Base-by-base conservation (phyloP, 2,113 vertebrate species). In the Gila orcuttii region DNA sequence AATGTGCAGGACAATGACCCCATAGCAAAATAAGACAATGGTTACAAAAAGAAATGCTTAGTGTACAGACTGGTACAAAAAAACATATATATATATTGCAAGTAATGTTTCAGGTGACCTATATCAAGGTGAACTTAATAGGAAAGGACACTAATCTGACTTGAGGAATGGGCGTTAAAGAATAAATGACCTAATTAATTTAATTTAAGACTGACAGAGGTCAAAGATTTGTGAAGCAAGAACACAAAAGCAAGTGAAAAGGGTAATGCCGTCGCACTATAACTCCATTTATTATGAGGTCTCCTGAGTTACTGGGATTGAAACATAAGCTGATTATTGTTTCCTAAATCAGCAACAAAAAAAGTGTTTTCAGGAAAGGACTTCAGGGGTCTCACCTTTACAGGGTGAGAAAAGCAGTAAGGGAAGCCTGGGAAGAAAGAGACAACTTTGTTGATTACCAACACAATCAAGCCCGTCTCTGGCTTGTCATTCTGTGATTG, bases 311-410 rank as follows among this genome's bases (percentile, higher is more conserved):
- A 76, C 83, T 90, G 68, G 50, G 77, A 83, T 60, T 80, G 83
- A 86, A 85, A 68, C 79, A 69, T 93, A 93, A 92, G 88, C 87
- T 91, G 91, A 93, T 94, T 93, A 93, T 80, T 90, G 78, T 87
- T 88, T 88, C 74, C 76, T 73, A 59, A 88, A 87, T 94, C 93
- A 92, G 91, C 90, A 91, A 85, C 92, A 92, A 91, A 86, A 33
- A 33, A 33, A 33, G 3, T 28, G 28, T 28, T 28, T 28, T 28
- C 28, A 28, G 31, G 33, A 74, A 55, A 55, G 11, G 33, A 6
- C 68, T 83, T 36, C 33, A 68, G n/a, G 60, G 25, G 9, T 52
- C 42, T 36, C 28, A 31, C 57, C 78, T 68, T 66, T 31, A 42
- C 3, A 62, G 12, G 42, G 12, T 52, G 15, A 52, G 50, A 55